Evolutionary conservation across 1,140 invertebrate species (phyloP).

Genomic region (Listronotus oregonensis): DNA sequence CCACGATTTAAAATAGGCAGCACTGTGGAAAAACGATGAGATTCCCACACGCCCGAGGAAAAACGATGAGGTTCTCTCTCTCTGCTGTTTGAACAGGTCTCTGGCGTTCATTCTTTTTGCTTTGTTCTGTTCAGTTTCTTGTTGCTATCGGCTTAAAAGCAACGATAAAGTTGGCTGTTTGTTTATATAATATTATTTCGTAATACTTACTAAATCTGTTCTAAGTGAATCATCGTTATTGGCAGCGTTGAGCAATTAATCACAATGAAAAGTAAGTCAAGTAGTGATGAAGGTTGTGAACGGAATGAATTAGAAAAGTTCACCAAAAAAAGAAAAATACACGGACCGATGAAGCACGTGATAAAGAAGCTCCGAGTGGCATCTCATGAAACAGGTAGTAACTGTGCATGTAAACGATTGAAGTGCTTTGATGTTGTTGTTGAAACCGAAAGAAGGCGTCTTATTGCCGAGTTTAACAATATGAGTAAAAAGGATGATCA

Average conservation of each 20-base stretch:
- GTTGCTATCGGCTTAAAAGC: not conserved
- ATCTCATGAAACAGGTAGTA: too few relatives aligned
- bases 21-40: constrained; percentile 6
- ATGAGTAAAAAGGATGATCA: too few relatives aligned
- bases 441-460: too few relatives aligned
- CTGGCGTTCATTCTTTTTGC: not conserved
- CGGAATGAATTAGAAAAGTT: not conserved
- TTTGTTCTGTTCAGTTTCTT: constrained; percentile 2
- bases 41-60: constrained; percentile 7
- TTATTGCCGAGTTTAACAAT: too few relatives aligned
- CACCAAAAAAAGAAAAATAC: not conserved
- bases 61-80: constrained; percentile 4
- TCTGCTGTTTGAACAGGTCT: constrained; percentile 5
- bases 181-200: too few relatives aligned
- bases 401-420: too few relatives aligned
- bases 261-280: constrained; percentile 4
- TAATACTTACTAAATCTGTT: constrained; percentile 10
- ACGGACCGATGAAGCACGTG: too few relatives aligned
- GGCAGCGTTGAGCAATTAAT: constrained; percentile 8
- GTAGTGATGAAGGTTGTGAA: constrained; percentile 13
- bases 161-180: constrained; percentile 13
- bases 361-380: too few relatives aligned
- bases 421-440: too few relatives aligned
- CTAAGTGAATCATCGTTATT: constrained; percentile 10
- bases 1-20: too few relatives aligned